phyloP scores from a whole-genome alignment of 2,888 invertebrate genomes.

The Megalurothrips usitatus region DNA sequence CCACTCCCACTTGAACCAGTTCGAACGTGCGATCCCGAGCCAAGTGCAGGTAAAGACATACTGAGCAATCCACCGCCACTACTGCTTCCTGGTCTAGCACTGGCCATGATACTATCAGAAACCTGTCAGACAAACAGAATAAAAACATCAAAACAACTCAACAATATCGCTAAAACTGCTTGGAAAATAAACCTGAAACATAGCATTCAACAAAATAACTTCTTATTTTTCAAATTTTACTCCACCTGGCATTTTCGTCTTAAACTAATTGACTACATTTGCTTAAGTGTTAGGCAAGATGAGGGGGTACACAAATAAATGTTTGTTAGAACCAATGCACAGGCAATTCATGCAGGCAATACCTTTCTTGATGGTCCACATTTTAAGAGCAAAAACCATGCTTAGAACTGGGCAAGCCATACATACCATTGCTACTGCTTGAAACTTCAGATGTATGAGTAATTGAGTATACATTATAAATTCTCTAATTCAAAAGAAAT shows the following conservation, averaged over 20 bases:
- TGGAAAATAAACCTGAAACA: too few species aligned
- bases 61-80: constrained; percentile 37
- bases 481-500: not conserved
- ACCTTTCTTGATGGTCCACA: constrained; percentile 22
- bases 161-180: not conserved
- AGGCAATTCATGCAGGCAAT: constrained; percentile 22
- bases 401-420: constrained; percentile 16
- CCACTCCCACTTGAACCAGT: constrained; percentile 34
- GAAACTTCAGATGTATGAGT: constrained; percentile 18
- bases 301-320: not conserved
- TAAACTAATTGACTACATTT: not conserved
- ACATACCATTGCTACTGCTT: constrained; percentile 19
- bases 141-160: not conserved
- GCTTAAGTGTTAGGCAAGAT: constrained; percentile 1
- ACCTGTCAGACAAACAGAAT: not conserved
- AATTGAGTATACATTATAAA: not conserved
- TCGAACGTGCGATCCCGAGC: constrained; percentile 48
- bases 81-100: not conserved
- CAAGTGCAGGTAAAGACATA: constrained; percentile 47
- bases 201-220: not conserved
- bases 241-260: constrained; percentile 1
- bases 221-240: not conserved
- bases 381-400: constrained; percentile 14
- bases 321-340: constrained; percentile 8
- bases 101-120: not conserved